phyloP scores from a whole-genome alignment of 2,888 invertebrate species.

The Heliconius cydno region DNA sequence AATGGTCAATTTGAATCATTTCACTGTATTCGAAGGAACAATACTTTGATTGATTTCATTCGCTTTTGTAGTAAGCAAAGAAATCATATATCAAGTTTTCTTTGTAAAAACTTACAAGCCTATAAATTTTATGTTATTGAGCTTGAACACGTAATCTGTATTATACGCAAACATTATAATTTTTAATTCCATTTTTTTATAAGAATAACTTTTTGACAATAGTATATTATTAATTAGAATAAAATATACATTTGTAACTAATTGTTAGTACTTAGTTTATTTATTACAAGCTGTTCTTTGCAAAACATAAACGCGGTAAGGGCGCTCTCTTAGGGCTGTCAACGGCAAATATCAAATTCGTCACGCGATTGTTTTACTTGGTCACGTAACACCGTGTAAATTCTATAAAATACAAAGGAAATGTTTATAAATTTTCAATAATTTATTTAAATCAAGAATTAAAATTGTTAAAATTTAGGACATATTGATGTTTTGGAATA shows the following conservation, averaged over 20 bases:
- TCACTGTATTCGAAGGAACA: background rate
- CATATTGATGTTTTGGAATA: background rate
- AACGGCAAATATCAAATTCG: slow-evolving; percentile 53
- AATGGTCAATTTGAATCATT: slow-evolving; percentile 10
- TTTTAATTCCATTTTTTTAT: background rate
- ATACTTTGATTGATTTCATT: background rate
- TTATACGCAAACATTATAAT: background rate
- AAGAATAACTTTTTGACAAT: background rate
- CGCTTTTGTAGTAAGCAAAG: slow-evolving; percentile 4
- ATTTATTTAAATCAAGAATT: background rate
- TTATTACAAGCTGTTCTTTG: slow-evolving; percentile 33
- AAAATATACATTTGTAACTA: background rate
- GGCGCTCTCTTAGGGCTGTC: slow-evolving; percentile 48
- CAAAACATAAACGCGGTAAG: slow-evolving; percentile 33
- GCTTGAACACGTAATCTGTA: slow-evolving; percentile 16
- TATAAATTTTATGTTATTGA: slow-evolving; percentile 21
- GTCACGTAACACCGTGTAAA: slow-evolving; percentile 53
- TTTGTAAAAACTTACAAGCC: slow-evolving; percentile 1
- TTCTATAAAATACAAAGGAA: slow-evolving; percentile 44
- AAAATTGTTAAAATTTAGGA: background rate
- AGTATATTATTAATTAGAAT: background rate
- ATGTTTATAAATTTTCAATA: slow-evolving; percentile 16
- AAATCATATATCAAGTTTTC: slow-evolving; percentile 3
- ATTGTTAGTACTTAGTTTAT: background rate
- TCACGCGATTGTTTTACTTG: slow-evolving; percentile 58